Base-by-base conservation (phyloP, 2,113 vertebrate genomes). In the Ictalurus furcatus region DNA sequence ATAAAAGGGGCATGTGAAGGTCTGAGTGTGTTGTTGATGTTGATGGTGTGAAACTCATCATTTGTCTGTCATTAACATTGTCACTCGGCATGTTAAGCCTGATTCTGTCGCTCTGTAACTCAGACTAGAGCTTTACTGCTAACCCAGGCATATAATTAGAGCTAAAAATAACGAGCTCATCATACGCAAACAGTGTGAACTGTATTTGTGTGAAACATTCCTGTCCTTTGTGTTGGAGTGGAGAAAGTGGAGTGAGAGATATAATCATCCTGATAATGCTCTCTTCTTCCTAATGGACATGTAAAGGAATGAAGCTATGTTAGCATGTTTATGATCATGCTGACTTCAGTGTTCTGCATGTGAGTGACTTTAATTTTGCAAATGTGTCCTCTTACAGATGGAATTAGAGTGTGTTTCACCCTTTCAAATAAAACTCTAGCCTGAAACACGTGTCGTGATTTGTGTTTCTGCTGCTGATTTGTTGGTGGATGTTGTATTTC, bases 161-260 rank as follows among this genome's bases (percentile, higher is more conserved):
- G 17, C 76, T 87, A 87, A 80, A 79, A 87, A 87, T 87, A 80
- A 79, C 2, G 0, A 87, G 76, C 74, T 67, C 59, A 67, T 65
- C 86, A 67, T 81, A 90, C 25, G 74, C 79, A n/a, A 61, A 87
- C 87, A 84, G 79, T 9, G 28, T 28, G 34, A 76, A 52, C 40
- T 13, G 58, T 65, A 80, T 67, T 69, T 25, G 56, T 30, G 59
- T 30, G 13, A 67, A 87, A 87, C 61, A 67, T 80, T 80, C 1
- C 9, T 16, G 13, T 34, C 16, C 2, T 67, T 87, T 80, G 44
- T 80, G 74, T 52, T 87, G 28, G 2, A 7, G 25, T 13, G 40
- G 59, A 59, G 61, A 76, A 87, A 80, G 37, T 87, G 12, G 6
- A 23, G 86, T 87, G 8, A 44, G 56, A 44, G 40, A 79, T 56